phyloP scores from a whole-genome alignment of 92 coral and sea anemone species.

The Plumapathes pennacea region DNA sequence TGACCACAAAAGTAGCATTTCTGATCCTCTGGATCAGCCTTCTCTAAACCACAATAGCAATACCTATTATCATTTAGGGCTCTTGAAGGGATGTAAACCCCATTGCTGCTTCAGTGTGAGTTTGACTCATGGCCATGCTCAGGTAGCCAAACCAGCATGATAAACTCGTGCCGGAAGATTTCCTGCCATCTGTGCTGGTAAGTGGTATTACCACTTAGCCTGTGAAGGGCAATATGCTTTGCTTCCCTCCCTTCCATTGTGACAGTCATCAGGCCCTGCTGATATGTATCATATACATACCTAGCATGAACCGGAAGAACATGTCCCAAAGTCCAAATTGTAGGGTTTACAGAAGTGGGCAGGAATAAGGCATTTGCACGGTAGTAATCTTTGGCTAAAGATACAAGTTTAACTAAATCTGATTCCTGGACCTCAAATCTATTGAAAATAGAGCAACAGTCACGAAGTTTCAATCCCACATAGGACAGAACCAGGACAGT shows the following conservation, averaged over 20 bases:
- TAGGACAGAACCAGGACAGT: slow-evolving; percentile 33
- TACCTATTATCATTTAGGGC: slow-evolving; percentile 38
- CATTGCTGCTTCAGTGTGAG: slow-evolving; percentile 36
- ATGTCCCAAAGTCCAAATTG: slow-evolving; percentile 41
- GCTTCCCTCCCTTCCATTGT: slow-evolving; percentile 73
- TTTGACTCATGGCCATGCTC: slow-evolving; percentile 61
- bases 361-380: slow-evolving; percentile 56
- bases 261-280: slow-evolving; percentile 57
- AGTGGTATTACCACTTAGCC: slow-evolving; percentile 50
- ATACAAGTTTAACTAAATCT: slow-evolving; percentile 14
- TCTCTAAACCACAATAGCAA: slow-evolving; percentile 68
- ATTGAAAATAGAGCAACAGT: slow-evolving; percentile 29
- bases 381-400: slow-evolving; percentile 22
- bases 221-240: slow-evolving; percentile 60
- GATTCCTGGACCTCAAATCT: slow-evolving; percentile 25
- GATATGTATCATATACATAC: slow-evolving; percentile 20
- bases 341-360: slow-evolving; percentile 36
- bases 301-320: slow-evolving; percentile 29
- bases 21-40: slow-evolving; percentile 35
- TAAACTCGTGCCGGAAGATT: slow-evolving; percentile 68
- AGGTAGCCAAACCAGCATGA: slow-evolving; percentile 74
- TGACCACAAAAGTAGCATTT: slow-evolving; percentile 58
- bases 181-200: slow-evolving; percentile 59
- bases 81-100: slow-evolving; percentile 54
- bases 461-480: slow-evolving; percentile 42